Base-by-base conservation (phyloP, 2,797 vertebrate genomes). In the Sebastes matsubarae region DNA sequence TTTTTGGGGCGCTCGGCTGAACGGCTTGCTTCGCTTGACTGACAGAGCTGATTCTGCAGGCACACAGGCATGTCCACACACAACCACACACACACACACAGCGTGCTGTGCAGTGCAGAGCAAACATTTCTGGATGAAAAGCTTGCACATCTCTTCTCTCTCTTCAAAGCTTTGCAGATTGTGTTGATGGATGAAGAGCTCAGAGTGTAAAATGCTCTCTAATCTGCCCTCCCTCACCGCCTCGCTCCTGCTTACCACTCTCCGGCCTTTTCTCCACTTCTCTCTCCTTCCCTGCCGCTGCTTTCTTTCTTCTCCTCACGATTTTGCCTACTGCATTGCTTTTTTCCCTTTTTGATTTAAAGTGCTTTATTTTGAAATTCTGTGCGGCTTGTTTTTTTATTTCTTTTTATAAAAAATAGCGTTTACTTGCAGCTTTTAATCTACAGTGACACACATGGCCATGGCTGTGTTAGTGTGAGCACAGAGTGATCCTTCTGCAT, bases 171-270 rank as follows among this genome's bases (percentile, higher is more conserved):
- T 80, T 79, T 86, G 78, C 91, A 91, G 85, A 89, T 90, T 92
- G 88, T 89, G 92, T 90, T 91, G 89, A 90, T 92, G 90, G 89
- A 91, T 87, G 87, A 92, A 88, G 80, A 82, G 87, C 93, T 91
- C 87, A 72, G 75, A 86, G 84, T 85, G 84, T 86, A 86, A 92
- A 93, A 91, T 73, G 79, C 83, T 85, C 88, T 88, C 83, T 93
- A 91, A 93, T 94, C 93, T 89, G 85, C 71, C 83, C 86, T 67
- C 87, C 68, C 80, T 71, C 76, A 18, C 83, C 2, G 18, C 66
- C 82, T 75, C 59, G 50, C 83, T 81, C 66, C 81, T 80, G 73
- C 69, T 77, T 36, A 60, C 72, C 66, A 4, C 71, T 68, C 65
- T 75, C 66, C 70, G 32, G 77, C 78, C 32, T 61, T 68, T 57